Evolutionary conservation across 2,113 vertebrate genomes (phyloP), one percentile per base, ranked within the genome.

Genomic region (Salvelinus sp.): DNA sequence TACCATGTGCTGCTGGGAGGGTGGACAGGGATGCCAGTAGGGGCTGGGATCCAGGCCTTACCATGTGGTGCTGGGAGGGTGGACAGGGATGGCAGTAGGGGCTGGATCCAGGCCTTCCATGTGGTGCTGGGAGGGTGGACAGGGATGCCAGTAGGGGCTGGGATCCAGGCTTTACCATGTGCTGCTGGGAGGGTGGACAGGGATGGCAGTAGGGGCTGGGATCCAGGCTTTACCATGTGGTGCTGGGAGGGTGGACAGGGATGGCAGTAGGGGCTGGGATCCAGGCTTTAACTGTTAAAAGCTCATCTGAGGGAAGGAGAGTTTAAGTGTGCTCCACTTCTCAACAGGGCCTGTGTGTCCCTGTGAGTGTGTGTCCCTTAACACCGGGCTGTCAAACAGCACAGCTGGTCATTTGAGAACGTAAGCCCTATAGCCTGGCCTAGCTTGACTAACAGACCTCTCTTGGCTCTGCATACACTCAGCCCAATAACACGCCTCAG

Each of bases 371-470:
- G 18, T 75, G 44, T 58, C 4, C 23, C 44, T 5, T 50, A 50
- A 38, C 30, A 58, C 10, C 63, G 72, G 70, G 23, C 57, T 81
- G 64, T 80, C 83, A 76, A 57, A 71, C 79, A 76, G 78, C 47
- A 78, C 86, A 87, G 79, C 83, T 87, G 83, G 82, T 76, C 86
- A 81, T 79, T 76, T 80, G 85, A 87, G 86, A 84, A 86, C 68
- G 75, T 78, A 88, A 85, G 76, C 83, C 85, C 82, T 76, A 72
- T 81, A 82, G 84, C 84, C 79, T 27, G 73, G 76, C 66, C 85
- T 30, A 80, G 83, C 85, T 78, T 23, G 73, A 79, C 66, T 86
- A 47, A 65, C 82, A 33, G 18, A 12, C 12, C 33, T 38, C 18
- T 3, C 66, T 16, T 2, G 20, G 30, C 66, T 79, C 66, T 79